Evolutionary conservation across 2,888 invertebrate genomes (phyloP).

Genomic region (Melanchra persicariae): DNA sequence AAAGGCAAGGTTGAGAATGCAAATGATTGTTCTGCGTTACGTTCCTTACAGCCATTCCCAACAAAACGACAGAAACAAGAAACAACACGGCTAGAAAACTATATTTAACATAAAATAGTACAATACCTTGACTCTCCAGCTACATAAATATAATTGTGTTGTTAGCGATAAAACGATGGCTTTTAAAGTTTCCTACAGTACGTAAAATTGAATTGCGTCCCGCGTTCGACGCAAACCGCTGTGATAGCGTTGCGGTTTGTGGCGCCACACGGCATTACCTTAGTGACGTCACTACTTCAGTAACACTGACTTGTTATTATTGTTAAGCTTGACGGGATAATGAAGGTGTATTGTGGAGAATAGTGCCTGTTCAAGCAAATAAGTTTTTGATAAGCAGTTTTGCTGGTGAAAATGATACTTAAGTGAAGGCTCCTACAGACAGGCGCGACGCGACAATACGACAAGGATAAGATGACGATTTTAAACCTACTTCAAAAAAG

Average conservation of each 20-base stretch:
- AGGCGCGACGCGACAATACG: too few relatives aligned
- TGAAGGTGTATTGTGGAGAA: neutral
- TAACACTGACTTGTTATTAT: neutral
- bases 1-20: too few relatives aligned
- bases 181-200: constrained; percentile 72
- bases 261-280: constrained; percentile 34
- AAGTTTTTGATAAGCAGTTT: neutral
- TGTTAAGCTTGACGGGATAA: neutral
- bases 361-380: neutral
- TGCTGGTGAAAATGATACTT: neutral
- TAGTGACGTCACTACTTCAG: neutral
- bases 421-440: too few relatives aligned
- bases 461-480: too few relatives aligned
- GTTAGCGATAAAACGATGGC: constrained; percentile 59
- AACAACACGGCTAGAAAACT: neutral
- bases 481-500: too few relatives aligned
- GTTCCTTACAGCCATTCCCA: too few relatives aligned
- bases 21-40: too few relatives aligned
- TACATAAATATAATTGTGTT: constrained; percentile 11
- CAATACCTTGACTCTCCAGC: neutral
- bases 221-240: constrained; percentile 47
- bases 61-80: too few relatives aligned
- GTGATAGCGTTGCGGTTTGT: constrained; percentile 67
- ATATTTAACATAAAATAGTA: neutral
- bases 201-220: constrained; percentile 79